Evolutionary conservation across 2,113 vertebrate genomes (phyloP).

Genomic region (Sorex araneus): DNA sequence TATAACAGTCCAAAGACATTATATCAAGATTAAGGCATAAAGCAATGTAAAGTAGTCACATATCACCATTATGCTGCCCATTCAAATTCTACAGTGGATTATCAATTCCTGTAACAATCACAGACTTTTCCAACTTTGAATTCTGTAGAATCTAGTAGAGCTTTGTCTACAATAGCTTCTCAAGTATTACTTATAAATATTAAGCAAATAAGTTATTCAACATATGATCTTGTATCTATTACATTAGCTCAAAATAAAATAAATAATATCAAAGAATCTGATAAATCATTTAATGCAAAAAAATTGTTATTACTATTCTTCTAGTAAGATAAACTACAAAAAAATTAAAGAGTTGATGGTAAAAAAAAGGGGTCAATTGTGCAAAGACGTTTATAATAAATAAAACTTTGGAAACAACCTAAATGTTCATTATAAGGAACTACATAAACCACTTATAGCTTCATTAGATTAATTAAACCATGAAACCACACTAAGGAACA

Average conservation of each 20-base stretch:
- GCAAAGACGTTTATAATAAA: slow-evolving; percentile 42
- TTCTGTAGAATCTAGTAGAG: slow-evolving; percentile 28
- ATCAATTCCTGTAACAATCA: slow-evolving; percentile 10
- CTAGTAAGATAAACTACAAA: background rate
- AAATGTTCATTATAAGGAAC: background rate
- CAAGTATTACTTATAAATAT: slow-evolving; percentile 60
- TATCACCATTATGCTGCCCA: slow-evolving; percentile 42
- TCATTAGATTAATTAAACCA: slow-evolving; percentile 18
- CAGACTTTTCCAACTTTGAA: background rate
- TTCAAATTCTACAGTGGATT: slow-evolving; percentile 27
- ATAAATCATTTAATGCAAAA: slow-evolving; percentile 56
- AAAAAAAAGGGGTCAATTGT: slow-evolving; percentile 55
- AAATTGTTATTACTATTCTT: slow-evolving; percentile 50
- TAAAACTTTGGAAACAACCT: background rate
- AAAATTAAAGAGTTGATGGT: background rate
- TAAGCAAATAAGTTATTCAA: slow-evolving; percentile 50
- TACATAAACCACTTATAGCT: slow-evolving; percentile 5
- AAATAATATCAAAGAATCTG: slow-evolving; percentile 33
- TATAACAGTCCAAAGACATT: slow-evolving; percentile 52
- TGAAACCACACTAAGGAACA: slow-evolving; percentile 34
- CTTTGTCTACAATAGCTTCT: slow-evolving; percentile 17
- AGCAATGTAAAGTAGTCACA: background rate
- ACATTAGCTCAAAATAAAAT: slow-evolving; percentile 59
- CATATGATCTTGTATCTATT: too few relatives aligned
- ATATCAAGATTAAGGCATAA: slow-evolving; percentile 52